Evolutionary conservation across 1,140 invertebrate genomes (phyloP).

Genomic region (Papilio aristodemus): DNA sequence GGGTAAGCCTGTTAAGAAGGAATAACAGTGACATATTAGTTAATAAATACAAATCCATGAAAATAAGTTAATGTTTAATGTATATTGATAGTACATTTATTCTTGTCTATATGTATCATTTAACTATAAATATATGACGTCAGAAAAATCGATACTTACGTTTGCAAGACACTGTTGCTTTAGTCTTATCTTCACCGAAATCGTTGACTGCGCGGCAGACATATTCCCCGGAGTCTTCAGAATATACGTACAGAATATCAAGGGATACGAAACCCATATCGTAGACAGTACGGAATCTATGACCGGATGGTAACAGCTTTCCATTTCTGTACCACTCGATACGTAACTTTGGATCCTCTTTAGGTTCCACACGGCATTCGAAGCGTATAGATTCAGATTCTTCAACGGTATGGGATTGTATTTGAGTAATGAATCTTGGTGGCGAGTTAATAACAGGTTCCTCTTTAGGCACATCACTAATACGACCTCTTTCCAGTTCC

Average conservation of each 20-base stretch:
- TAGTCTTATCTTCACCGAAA: conserved; percentile 93
- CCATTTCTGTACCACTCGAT: conserved; percentile 97
- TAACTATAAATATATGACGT: conserved; percentile 22
- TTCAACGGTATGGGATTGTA: conserved; percentile 88
- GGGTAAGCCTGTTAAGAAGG: conserved; percentile 83
- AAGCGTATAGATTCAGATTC: conserved; percentile 96
- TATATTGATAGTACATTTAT: too few species aligned
- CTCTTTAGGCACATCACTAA: conserved; percentile 86
- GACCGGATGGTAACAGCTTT: conserved; percentile 91
- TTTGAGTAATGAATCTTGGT: conserved; percentile 93
- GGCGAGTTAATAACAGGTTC: conserved; percentile 83
- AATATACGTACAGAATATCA: conserved; percentile 95
- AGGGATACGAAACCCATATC: conserved; percentile 97
- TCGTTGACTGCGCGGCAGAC: conserved; percentile 93
- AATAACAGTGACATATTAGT: conserved; percentile 21
- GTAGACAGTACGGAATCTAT: conserved; percentile 94
- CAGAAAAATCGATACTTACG: conserved; percentile 79
- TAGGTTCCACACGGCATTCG: conserved; percentile 96
- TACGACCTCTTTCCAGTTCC: conserved; percentile 92
- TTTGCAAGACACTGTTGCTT: conserved; percentile 91
- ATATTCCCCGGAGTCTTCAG: conserved; percentile 97
- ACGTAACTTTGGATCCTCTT: conserved; percentile 94
- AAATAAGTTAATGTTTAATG: neutral
- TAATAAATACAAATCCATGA: too few species aligned
- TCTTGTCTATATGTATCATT: neutral